Conservation (phyloP, 2,113 vertebrate species). For the Phrynocephalus versicolor region DNA sequence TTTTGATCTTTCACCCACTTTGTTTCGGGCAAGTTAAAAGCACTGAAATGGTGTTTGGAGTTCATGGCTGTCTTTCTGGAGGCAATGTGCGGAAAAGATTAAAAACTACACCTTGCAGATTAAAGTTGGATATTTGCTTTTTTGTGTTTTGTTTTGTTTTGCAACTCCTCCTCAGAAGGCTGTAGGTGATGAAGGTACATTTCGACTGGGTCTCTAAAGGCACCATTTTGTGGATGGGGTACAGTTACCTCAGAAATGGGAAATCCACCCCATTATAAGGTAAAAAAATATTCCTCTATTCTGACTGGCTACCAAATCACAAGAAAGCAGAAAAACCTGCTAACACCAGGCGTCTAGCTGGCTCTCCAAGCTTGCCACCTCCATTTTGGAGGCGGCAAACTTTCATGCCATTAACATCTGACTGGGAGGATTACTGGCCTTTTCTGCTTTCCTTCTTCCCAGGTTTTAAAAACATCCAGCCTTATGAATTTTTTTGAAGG, state of each 20-base stretch:
- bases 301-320: too few relatives aligned
- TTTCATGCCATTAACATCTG: not conserved
- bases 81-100: constrained; percentile 12
- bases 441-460: too few relatives aligned
- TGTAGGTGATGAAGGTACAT: not conserved
- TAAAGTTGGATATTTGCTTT: not conserved
- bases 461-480: too few relatives aligned
- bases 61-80: constrained; percentile 38
- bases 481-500: too few relatives aligned
- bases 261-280: not conserved
- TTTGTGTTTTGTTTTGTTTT: not conserved
- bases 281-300: too few relatives aligned
- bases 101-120: constrained; percentile 35
- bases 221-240: not conserved
- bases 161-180: not conserved
- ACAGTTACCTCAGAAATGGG: not conserved
- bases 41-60: not conserved
- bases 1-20: constrained; percentile 38
- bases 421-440: too few relatives aligned
- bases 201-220: not conserved
- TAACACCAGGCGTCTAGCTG: too few relatives aligned
- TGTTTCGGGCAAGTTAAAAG: constrained; percentile 23
- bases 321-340: too few relatives aligned
- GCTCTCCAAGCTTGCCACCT: too few relatives aligned
- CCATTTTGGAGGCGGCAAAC: too few relatives aligned